Evolutionary conservation across 2,113 vertebrate species (phyloP).

Genomic region (Phoxinus phoxinus): DNA sequence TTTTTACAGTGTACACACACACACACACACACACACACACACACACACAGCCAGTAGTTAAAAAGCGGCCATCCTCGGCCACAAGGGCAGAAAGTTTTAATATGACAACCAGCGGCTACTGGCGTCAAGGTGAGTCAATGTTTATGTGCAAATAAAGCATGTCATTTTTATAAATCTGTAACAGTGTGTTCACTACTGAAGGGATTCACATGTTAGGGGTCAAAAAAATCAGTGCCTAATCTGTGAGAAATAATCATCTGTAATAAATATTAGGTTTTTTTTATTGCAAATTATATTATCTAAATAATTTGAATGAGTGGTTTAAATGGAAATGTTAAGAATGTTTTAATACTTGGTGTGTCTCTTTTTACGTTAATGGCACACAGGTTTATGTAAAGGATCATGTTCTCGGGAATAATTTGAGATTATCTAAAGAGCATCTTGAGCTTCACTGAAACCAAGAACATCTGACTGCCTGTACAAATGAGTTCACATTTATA

Average conservation of each 20-base stretch:
- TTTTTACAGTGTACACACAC: slow-evolving; percentile 10
- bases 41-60: background rate
- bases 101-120: background rate
- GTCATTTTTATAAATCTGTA: background rate
- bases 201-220: background rate
- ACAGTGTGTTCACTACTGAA: background rate
- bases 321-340: background rate
- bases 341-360: background rate
- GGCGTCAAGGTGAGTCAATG: background rate
- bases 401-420: background rate
- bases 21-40: slow-evolving; percentile 29
- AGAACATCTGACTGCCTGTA: background rate
- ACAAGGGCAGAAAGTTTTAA: slow-evolving; percentile 8
- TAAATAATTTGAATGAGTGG: background rate
- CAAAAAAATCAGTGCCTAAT: background rate
- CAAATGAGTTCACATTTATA: background rate
- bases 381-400: background rate
- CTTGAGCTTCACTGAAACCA: background rate
- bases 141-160: background rate
- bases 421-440: background rate
- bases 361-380: background rate
- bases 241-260: background rate
- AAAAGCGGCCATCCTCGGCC: background rate
- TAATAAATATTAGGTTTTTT: too few relatives aligned
- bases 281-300: too few relatives aligned